Conservation (phyloP, 2,888 invertebrate genomes). For the Scaptomyza caliginosa region DNA sequence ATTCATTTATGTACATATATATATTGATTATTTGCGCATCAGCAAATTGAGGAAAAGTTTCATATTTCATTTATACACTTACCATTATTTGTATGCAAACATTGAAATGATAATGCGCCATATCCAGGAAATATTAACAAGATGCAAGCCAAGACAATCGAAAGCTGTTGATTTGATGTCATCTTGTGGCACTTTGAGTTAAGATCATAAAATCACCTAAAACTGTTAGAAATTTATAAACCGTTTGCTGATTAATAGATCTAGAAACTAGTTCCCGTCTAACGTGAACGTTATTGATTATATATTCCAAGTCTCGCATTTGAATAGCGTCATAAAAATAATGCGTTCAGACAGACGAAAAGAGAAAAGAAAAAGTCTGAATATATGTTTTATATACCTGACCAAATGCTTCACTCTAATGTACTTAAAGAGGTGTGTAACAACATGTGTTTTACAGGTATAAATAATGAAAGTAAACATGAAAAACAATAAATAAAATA, state of each 20-base stretch:
- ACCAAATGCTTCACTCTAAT: background rate
- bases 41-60: background rate
- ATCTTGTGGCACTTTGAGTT: constrained; percentile 9
- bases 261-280: background rate
- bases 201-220: no score
- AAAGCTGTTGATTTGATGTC: constrained; percentile 8
- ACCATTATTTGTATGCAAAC: constrained; percentile 26
- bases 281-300: background rate
- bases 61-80: constrained; percentile 8
- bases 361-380: background rate
- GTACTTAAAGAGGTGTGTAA: background rate
- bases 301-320: background rate
- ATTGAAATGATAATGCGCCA: constrained; percentile 10
- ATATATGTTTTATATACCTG: background rate
- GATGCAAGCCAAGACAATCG: constrained; percentile 1
- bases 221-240: background rate
- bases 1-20: background rate
- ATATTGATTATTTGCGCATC: background rate
- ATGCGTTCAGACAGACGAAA: background rate
- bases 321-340: background rate
- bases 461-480: background rate
- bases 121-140: constrained; percentile 4
- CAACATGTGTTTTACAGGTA: background rate
- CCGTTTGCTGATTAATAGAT: background rate
- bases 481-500: background rate